phyloP scores from a whole-genome alignment of 1,140 invertebrate genomes.

The Philotrypesis tridentata region DNA sequence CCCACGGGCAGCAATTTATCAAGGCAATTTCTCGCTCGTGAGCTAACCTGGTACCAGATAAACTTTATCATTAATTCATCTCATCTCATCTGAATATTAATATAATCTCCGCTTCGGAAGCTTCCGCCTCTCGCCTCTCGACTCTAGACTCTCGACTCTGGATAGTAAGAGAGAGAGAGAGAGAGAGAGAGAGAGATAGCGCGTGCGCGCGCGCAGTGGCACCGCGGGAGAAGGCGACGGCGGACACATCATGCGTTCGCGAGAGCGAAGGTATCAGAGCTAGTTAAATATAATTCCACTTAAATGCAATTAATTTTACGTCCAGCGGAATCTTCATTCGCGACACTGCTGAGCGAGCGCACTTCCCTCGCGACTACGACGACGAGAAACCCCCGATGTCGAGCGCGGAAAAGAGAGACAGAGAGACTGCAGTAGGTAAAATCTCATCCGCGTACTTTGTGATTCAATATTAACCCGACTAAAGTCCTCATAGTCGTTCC shows the following conservation, averaged over 20 bases:
- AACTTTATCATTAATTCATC: neutral
- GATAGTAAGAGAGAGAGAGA: neutral
- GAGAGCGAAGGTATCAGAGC: slow-evolving; percentile 1
- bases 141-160: neutral
- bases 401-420: neutral
- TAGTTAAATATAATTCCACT: neutral
- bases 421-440: slow-evolving; percentile 6
- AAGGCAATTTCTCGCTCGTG: neutral
- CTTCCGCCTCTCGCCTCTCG: neutral
- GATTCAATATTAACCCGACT: slow-evolving; percentile 35
- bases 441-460: slow-evolving; percentile 26
- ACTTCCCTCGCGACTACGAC: slow-evolving; percentile 13
- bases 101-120: slow-evolving; percentile 5
- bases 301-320: slow-evolving; percentile 25
- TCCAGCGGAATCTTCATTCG: slow-evolving; percentile 1
- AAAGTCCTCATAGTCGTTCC: neutral
- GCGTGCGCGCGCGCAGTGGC: too few relatives aligned
- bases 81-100: neutral
- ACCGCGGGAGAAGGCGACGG: neutral
- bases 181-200: neutral
- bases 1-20: neutral
- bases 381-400: neutral
- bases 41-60: neutral
- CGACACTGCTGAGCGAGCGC: slow-evolving; percentile 14
- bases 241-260: neutral